A percentile compares a stretch with the other conserved stretches of the same genome.
These are phyloP conservation scores for Pan paniscus DNA, from an alignment of 2,113 vertebrate species.

Conservation along the genomic window DNA sequence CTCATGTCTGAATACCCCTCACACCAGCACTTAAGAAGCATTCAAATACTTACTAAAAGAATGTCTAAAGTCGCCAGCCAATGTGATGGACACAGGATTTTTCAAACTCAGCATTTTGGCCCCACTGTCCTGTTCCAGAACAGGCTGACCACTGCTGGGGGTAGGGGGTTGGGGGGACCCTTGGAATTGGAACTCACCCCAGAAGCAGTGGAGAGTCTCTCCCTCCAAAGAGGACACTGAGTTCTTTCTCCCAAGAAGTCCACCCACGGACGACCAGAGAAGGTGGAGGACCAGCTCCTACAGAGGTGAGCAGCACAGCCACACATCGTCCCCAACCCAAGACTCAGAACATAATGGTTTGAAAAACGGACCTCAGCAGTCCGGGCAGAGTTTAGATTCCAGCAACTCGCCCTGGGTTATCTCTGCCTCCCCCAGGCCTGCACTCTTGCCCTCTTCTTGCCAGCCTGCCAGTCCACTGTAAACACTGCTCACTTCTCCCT, in stretches of 20 bases:
- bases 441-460: not conserved
- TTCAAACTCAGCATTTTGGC: not conserved
- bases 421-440: too few species aligned
- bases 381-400: not conserved
- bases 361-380: not conserved
- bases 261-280: not conserved
- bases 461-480: not conserved
- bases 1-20: not conserved
- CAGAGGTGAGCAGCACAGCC: not conserved
- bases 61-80: not conserved
- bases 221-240: not conserved
- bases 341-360: not conserved
- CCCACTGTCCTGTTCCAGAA: not conserved
- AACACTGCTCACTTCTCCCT: not conserved
- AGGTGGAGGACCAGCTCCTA: not conserved
- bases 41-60: not conserved
- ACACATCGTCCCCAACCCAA: not conserved
- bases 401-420: not conserved
- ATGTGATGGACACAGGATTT: not conserved
- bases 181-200: not conserved
- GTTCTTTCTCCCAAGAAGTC: not conserved
- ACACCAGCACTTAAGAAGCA: not conserved
- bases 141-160: not conserved
- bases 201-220: not conserved
- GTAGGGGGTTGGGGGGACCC: not conserved